Percentiles rank a stretch among this genome's conserved stretches.
Conservation (phyloP, 2,888 invertebrate genomes). For the Altica lythri region DNA sequence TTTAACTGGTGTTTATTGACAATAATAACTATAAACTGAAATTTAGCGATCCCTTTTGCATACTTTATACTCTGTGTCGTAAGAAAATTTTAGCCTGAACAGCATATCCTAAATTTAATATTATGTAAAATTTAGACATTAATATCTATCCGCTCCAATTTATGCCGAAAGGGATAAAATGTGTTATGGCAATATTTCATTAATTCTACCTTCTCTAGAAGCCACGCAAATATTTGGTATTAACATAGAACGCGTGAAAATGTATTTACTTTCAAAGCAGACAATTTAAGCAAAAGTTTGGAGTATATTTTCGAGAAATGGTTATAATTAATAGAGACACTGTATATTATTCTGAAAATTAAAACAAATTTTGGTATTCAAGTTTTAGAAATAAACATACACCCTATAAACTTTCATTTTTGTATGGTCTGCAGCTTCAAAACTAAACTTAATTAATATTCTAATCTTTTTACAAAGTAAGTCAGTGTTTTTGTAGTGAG, state of each 20-base stretch:
- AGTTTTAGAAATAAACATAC: too few relatives aligned
- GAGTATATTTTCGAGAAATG: too few relatives aligned
- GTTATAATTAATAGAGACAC: too few relatives aligned
- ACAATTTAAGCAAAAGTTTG: too few relatives aligned
- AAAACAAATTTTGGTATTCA: too few relatives aligned
- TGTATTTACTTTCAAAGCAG: slow-evolving; percentile 1
- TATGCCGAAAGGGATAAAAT: slow-evolving; percentile 11
- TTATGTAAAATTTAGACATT: slow-evolving; percentile 14
- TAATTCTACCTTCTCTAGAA: slow-evolving; percentile 7
- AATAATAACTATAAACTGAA: slow-evolving; percentile 3
- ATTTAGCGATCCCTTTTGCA: slow-evolving; percentile 1
- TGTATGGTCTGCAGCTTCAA: too few relatives aligned
- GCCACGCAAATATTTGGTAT: slow-evolving; percentile 7
- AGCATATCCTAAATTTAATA: slow-evolving; percentile 14
- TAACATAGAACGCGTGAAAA: background rate
- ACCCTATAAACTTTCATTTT: too few relatives aligned
- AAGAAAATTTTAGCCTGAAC: slow-evolving; percentile 1
- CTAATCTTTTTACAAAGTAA: too few relatives aligned
- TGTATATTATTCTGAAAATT: too few relatives aligned
- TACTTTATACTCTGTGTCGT: background rate
- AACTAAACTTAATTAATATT: too few relatives aligned
- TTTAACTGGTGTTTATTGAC: slow-evolving; percentile 4
- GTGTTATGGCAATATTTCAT: slow-evolving; percentile 9
- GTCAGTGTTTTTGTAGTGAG: too few relatives aligned
- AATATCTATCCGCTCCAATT: slow-evolving; percentile 14